A percentile compares a stretch with the other conserved stretches of the same genome.
These are phyloP conservation scores for Miichthys miiuy DNA, from an alignment of 2,797 vertebrate species.

Conservation along the genomic window DNA sequence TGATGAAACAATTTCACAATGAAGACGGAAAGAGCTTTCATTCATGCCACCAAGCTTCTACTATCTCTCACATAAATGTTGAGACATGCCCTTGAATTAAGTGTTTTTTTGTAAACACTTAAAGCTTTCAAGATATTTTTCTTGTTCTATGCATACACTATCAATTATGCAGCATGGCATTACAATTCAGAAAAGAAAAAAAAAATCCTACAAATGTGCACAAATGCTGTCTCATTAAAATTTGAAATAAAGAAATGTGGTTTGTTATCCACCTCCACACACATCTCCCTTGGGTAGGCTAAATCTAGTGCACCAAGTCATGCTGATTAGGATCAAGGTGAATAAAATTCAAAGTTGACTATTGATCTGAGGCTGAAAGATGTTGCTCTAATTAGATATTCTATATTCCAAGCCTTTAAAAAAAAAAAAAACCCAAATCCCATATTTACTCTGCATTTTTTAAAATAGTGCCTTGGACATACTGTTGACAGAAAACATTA, in stretches of 20 bases:
- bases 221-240: constrained; percentile 52
- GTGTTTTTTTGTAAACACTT: constrained; percentile 44
- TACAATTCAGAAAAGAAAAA: constrained; percentile 29
- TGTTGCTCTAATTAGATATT: constrained; percentile 48
- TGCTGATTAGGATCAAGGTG: constrained; percentile 62
- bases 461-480: constrained; percentile 4
- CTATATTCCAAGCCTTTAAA: constrained; percentile 22
- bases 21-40: not conserved
- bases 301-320: constrained; percentile 40
- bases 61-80: not conserved
- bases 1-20: not conserved
- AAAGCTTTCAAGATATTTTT: constrained; percentile 42
- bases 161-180: constrained; percentile 35
- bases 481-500: constrained; percentile 21
- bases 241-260: constrained; percentile 35
- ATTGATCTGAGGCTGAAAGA: constrained; percentile 65
- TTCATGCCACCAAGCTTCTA: not conserved
- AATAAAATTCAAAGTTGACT: constrained; percentile 62
- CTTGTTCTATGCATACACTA: constrained; percentile 36
- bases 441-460: constrained; percentile 13
- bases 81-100: constrained; percentile 2
- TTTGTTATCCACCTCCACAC: constrained; percentile 37
- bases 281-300: constrained; percentile 26
- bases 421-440: constrained; percentile 11
- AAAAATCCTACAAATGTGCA: constrained; percentile 36